Conservation (phyloP, 2,113 vertebrate species). For the Petrocephalus zakoni region DNA sequence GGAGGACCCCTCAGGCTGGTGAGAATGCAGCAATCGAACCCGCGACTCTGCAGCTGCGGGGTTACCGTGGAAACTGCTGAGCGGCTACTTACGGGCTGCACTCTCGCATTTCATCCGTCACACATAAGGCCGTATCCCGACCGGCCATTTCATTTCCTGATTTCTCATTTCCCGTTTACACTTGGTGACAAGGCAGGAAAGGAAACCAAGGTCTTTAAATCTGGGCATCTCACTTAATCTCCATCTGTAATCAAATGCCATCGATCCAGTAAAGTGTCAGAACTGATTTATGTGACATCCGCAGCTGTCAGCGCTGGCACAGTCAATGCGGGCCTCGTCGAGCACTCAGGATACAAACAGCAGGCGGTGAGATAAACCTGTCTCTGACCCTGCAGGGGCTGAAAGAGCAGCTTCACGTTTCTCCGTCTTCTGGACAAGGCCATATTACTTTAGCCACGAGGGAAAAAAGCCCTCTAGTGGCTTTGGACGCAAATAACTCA, state of each 20-base stretch:
- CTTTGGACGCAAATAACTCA: background rate
- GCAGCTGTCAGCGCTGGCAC: background rate
- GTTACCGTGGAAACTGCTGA: background rate
- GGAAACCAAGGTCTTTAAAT: background rate
- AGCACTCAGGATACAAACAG: background rate
- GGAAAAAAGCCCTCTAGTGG: background rate
- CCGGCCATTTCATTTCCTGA: background rate
- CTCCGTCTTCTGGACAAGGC: background rate
- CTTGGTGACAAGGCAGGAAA: background rate
- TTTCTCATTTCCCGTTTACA: background rate
- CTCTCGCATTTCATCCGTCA: background rate
- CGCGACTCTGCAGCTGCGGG: background rate
- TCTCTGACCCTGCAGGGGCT: background rate
- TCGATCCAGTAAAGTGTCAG: background rate
- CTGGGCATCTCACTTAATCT: background rate
- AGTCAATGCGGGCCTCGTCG: background rate
- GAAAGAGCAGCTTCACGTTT: background rate
- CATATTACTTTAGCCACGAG: background rate
- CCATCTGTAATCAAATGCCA: slow-evolving; percentile 2
- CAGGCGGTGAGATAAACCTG: background rate
- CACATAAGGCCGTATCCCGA: background rate
- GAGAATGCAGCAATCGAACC: background rate
- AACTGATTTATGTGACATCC: background rate
- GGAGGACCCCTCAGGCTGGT: too few species aligned
- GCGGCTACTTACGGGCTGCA: background rate